A percentile compares a stretch with the other conserved stretches of the same genome.
phyloP scores from a whole-genome alignment of 2,888 invertebrate species.

The Psylliodes chrysocephalus region DNA sequence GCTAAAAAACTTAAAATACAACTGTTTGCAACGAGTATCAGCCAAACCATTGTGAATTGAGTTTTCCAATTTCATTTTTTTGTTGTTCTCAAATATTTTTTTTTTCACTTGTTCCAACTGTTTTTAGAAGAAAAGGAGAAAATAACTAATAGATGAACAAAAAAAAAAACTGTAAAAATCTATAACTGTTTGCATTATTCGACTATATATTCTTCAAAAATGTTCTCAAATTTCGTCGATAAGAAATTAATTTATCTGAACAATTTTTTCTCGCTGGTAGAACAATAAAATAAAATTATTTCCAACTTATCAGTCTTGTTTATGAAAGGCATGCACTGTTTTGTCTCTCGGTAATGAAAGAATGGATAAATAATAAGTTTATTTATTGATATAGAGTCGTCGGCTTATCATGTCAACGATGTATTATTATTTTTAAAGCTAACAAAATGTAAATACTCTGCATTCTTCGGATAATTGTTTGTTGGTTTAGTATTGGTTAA shows the following conservation, averaged over 20 bases:
- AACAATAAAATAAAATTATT: constrained; percentile 4
- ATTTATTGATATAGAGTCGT: constrained; percentile 12
- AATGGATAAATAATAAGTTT: constrained; percentile 14
- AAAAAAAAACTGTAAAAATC: too few relatives aligned
- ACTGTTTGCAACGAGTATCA: too few relatives aligned
- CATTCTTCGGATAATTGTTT: constrained; percentile 13
- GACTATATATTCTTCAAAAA: too few relatives aligned
- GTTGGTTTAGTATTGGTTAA: constrained; percentile 4
- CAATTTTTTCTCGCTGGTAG: neutral
- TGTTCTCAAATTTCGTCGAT: neutral
- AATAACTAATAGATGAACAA: too few relatives aligned
- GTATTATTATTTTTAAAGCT: constrained; percentile 2
- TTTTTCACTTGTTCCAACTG: too few relatives aligned
- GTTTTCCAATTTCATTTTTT: too few relatives aligned
- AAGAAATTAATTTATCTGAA: neutral
- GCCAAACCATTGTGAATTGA: too few relatives aligned
- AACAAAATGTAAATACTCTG: constrained; percentile 11
- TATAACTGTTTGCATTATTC: too few relatives aligned
- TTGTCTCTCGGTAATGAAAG: constrained; percentile 14
- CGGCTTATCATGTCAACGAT: neutral
- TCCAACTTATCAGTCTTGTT: constrained; percentile 14
- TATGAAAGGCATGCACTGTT: constrained; percentile 17
- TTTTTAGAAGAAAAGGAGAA: too few relatives aligned
- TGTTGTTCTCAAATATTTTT: too few relatives aligned
- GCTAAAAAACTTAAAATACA: too few relatives aligned